Evolutionary conservation across 2,113 vertebrate genomes (phyloP).

Genomic region (Chloebia gouldiae): DNA sequence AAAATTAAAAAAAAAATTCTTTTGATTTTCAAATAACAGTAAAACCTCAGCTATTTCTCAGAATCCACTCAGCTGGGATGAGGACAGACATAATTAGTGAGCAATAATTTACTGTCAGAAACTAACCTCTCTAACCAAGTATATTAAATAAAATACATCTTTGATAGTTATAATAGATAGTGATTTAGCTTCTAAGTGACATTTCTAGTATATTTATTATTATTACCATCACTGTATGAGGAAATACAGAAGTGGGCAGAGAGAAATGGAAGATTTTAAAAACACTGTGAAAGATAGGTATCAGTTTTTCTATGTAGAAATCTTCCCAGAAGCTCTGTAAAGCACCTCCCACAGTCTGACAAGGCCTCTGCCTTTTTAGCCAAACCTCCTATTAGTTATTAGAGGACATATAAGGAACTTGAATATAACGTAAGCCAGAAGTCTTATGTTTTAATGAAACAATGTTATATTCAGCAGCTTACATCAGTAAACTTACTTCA

Average conservation of each 20-base stretch:
- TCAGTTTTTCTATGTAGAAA: neutral
- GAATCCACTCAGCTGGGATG: neutral
- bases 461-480: neutral
- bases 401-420: neutral
- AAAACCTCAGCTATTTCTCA: neutral
- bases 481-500: neutral
- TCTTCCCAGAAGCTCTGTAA: slow-evolving; percentile 19
- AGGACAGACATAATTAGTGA: slow-evolving; percentile 41
- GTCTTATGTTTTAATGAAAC: neutral
- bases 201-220: slow-evolving; percentile 21
- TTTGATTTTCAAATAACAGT: neutral
- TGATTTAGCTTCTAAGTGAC: slow-evolving; percentile 40
- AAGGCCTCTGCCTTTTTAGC: slow-evolving; percentile 6
- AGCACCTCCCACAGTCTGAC: neutral
- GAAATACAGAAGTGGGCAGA: slow-evolving; percentile 25
- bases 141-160: slow-evolving; percentile 62
- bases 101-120: slow-evolving; percentile 59
- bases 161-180: slow-evolving; percentile 54
- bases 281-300: neutral
- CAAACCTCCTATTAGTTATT: neutral
- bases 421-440: neutral
- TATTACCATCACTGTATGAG: slow-evolving; percentile 35
- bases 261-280: slow-evolving; percentile 21
- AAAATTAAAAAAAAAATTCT: neutral
- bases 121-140: slow-evolving; percentile 43